Evolutionary conservation across 2,797 vertebrate species (phyloP), one percentile per base, ranked within the genome.

Genomic region (Hyperoplus lanceolatus): DNA sequence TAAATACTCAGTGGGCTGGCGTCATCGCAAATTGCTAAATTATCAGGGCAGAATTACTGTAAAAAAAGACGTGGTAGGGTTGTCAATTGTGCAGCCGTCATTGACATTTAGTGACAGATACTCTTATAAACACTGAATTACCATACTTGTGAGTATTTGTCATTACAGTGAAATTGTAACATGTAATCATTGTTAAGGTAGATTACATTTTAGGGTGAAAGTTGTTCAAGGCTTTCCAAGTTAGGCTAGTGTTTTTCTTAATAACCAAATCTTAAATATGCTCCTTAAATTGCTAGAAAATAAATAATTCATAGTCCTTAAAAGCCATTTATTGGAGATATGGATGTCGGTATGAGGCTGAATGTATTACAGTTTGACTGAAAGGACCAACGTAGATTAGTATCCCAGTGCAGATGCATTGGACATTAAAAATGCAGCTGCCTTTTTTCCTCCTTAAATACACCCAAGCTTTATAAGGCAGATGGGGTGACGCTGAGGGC

Each of bases 361-460:
- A 66, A 16, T 58, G 16, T 21, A 54, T 57, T 48, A 42, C 59
- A 49, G 10, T 10, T 38, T 50, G 12, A 39, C 79, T 78, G 29
- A 46, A 70, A 54, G 36, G n/a, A 45, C 16, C 21, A 60, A 54
- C 58, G 64, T 36, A 49, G 45, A 80, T 84, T 72, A 80, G 66
- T 21, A 77, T 77, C 18, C 60, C 45, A 59, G 75, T 61, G 61
- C 71, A 70, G 75, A 85, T 71, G 73, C 66, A 80, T 70, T 57
- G 46, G 71, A 51, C 81, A 89, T 89, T 69, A 89, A 89, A 88
- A 70, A 90, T 91, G 77, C 73, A 91, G 66, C 43, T 76, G 80
- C 72, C 70, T 65, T 80, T 80, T 88, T 87, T 56, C 82, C 73
- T 77, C 72, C 70, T 83, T 86, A 86, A 88, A 82, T 75, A 85